Evolutionary conservation across 2,113 vertebrate genomes (phyloP).

Genomic region (Platysternon megacephalum): DNA sequence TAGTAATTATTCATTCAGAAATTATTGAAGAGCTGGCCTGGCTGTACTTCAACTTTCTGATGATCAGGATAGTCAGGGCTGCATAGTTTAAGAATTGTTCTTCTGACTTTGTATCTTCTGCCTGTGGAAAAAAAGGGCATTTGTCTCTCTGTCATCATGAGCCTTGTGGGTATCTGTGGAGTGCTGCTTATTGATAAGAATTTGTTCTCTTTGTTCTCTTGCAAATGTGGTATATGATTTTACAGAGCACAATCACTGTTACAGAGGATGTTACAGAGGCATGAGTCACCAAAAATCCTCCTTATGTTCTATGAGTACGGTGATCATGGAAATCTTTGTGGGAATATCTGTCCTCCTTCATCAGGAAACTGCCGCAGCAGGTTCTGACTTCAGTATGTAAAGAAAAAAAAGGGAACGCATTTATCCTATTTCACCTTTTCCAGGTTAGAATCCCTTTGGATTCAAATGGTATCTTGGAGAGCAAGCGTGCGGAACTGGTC

Average conservation of each 20-base stretch:
- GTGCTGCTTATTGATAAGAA: neutral
- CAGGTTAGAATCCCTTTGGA: neutral
- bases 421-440: neutral
- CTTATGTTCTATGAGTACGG: neutral
- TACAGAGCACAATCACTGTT: neutral
- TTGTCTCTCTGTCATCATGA: neutral
- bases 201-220: neutral
- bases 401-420: neutral
- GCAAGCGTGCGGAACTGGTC: neutral
- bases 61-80: fast-evolving
- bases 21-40: neutral
- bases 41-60: neutral
- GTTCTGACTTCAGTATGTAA: neutral
- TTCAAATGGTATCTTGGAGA: neutral
- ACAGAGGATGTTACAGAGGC: neutral
- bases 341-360: neutral
- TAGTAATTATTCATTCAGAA: neutral
- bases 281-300: neutral
- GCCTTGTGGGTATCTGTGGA: neutral
- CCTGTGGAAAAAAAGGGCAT: fast-evolving
- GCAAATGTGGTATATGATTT: neutral
- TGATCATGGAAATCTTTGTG: neutral
- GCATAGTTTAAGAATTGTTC: neutral
- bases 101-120: neutral
- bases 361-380: neutral